Percentiles rank a stretch among this genome's conserved stretches.
Conservation (phyloP, 2,888 invertebrate genomes). For the Alsophila aescularia region DNA sequence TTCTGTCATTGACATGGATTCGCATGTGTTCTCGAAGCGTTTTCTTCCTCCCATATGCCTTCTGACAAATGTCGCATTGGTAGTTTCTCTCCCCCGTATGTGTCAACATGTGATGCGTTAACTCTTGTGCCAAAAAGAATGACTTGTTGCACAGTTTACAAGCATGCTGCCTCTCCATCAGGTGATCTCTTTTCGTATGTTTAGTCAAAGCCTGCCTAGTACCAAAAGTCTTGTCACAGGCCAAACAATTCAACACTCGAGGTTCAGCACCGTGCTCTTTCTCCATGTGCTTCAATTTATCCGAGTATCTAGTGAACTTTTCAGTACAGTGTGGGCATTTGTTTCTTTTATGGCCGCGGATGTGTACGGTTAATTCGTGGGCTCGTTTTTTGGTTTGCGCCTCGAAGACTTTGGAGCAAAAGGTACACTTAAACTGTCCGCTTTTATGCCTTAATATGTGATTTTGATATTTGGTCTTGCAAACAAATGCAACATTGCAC, state of each 20-base stretch:
- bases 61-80: constrained; percentile 58
- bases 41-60: constrained; percentile 44
- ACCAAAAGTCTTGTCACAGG: constrained; percentile 51
- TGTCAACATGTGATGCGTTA: constrained; percentile 55
- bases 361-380: constrained; percentile 60
- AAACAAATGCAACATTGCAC: constrained; percentile 75
- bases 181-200: constrained; percentile 60
- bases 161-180: constrained; percentile 58
- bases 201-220: constrained; percentile 42
- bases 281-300: constrained; percentile 52
- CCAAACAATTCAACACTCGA: constrained; percentile 48
- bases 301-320: constrained; percentile 47
- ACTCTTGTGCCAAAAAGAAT: constrained; percentile 45
- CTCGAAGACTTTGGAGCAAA: constrained; percentile 60
- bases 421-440: constrained; percentile 42
- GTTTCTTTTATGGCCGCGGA: constrained; percentile 13
- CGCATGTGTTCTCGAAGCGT: constrained; percentile 47
- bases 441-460: constrained; percentile 36
- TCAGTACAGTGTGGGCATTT: constrained; percentile 27
- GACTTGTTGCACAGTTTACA: constrained; percentile 68
- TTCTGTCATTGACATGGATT: constrained; percentile 47
- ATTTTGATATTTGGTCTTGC: constrained; percentile 14
- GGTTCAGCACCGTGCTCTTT: constrained; percentile 49
- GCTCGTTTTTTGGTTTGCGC: constrained; percentile 49
- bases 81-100: constrained; percentile 62